Evolutionary conservation across 2,113 vertebrate species (phyloP).

Genomic region (cattle (Bos taurus)): DNA sequence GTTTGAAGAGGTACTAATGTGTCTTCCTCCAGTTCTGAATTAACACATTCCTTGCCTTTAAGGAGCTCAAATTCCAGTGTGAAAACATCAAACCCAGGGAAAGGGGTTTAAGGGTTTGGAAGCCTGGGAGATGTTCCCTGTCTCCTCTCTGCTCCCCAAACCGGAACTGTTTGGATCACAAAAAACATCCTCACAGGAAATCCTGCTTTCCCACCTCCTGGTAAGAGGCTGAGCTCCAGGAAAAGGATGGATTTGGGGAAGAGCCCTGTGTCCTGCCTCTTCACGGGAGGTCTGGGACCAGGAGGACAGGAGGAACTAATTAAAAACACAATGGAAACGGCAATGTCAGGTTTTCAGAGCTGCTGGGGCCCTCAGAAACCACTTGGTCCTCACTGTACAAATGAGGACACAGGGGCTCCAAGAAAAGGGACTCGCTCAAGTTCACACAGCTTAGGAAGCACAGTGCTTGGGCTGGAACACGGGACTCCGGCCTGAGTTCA

Average conservation of each 20-base stretch:
- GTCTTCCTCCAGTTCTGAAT: constrained; percentile 10
- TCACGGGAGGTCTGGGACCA: constrained; percentile 47
- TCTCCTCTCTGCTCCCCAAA: constrained; percentile 22
- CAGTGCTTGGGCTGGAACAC: neutral
- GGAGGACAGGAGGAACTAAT: neutral
- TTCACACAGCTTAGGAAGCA: neutral
- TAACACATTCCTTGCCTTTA: neutral
- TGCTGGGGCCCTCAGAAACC: neutral
- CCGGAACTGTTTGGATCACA: constrained; percentile 46
- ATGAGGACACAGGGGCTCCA: neutral
- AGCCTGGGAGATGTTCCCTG: neutral
- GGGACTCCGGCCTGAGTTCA: neutral
- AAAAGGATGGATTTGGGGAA: constrained; percentile 62
- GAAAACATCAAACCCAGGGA: neutral
- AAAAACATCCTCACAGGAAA: constrained; percentile 71
- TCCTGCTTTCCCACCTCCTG: constrained; percentile 74
- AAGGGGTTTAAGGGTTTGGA: neutral
- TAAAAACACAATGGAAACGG: constrained; percentile 33
- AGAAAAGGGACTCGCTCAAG: neutral
- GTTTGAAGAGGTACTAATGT: neutral
- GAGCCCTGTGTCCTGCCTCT: constrained; percentile 66
- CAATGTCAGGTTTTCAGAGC: neutral
- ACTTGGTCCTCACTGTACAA: neutral
- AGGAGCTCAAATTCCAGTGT: neutral
- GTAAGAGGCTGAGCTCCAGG: constrained; percentile 55